Evolutionary conservation across 2,113 vertebrate genomes (phyloP).

Genomic region (Polypterus senegalus): DNA sequence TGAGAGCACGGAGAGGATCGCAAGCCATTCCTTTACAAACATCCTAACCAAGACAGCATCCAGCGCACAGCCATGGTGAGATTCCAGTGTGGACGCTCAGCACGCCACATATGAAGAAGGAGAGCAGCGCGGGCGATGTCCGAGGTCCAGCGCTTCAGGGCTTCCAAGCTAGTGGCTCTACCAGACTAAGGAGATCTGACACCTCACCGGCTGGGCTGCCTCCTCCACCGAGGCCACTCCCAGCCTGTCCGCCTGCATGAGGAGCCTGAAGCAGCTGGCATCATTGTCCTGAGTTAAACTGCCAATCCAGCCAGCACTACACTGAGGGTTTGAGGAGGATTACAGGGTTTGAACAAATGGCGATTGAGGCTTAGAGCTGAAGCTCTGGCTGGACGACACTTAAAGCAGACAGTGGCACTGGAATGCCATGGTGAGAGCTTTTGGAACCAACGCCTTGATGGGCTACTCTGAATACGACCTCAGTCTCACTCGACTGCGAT

Average conservation of each 20-base stretch:
- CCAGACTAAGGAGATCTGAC: slow-evolving; percentile 45
- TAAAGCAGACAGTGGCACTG: not conserved
- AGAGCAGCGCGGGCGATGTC: not conserved
- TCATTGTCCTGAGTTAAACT: slow-evolving; percentile 76
- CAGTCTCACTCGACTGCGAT: not conserved
- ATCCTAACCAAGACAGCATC: slow-evolving; percentile 67
- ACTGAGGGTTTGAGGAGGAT: slow-evolving; percentile 79
- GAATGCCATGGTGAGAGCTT: not conserved
- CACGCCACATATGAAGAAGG: slow-evolving; percentile 49
- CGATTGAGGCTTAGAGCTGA: slow-evolving; percentile 14
- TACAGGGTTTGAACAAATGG: slow-evolving; percentile 75
- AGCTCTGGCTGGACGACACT: not conserved
- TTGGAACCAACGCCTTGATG: not conserved
- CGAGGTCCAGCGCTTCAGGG: not conserved
- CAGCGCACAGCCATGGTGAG: slow-evolving; percentile 62
- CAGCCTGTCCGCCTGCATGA: slow-evolving; percentile 44
- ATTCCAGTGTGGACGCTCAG: slow-evolving; percentile 37
- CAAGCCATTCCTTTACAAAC: slow-evolving; percentile 85
- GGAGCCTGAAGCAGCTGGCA: slow-evolving; percentile 61
- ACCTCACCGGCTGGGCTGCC: slow-evolving; percentile 34
- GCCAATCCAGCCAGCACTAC: slow-evolving; percentile 74
- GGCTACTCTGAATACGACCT: not conserved
- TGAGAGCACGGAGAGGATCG: slow-evolving; percentile 84
- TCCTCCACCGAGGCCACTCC: slow-evolving; percentile 36
- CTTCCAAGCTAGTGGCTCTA: slow-evolving; percentile 27